Evolutionary conservation across 2,797 vertebrate species (phyloP).

Genomic region (Acrocephalus scirpaceus): DNA sequence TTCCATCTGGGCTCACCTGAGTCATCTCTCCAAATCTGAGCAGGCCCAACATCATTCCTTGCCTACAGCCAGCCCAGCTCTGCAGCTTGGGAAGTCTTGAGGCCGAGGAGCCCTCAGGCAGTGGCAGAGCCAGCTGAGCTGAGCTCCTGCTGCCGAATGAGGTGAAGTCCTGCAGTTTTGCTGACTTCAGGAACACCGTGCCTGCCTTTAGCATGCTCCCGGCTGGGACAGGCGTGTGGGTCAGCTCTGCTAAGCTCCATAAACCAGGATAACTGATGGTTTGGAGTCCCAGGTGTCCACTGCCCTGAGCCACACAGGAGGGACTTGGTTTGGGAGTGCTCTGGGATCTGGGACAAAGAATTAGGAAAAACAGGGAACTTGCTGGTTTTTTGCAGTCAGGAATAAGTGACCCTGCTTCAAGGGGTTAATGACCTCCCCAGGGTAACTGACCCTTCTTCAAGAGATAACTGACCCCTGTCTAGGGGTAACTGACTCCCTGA

Average conservation of each 20-base stretch:
- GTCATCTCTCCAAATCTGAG: neutral
- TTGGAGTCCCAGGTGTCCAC: neutral
- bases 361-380: neutral
- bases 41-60: neutral
- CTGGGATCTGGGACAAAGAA: neutral
- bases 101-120: neutral
- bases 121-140: neutral
- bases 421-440: neutral
- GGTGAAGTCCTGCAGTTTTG: neutral
- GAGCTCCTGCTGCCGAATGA: neutral
- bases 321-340: neutral
- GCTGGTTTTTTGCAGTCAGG: neutral
- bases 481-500: neutral
- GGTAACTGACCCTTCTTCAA: neutral
- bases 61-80: neutral
- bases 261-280: neutral
- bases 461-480: no score
- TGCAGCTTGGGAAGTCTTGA: neutral
- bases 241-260: neutral
- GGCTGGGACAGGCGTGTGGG: neutral
- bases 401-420: neutral
- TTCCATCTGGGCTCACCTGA: neutral
- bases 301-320: neutral
- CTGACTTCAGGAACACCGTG: fast-evolving
- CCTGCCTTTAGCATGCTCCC: neutral